Conservation (phyloP, 1,140 invertebrate species). For the Batillaria attramentaria region DNA sequence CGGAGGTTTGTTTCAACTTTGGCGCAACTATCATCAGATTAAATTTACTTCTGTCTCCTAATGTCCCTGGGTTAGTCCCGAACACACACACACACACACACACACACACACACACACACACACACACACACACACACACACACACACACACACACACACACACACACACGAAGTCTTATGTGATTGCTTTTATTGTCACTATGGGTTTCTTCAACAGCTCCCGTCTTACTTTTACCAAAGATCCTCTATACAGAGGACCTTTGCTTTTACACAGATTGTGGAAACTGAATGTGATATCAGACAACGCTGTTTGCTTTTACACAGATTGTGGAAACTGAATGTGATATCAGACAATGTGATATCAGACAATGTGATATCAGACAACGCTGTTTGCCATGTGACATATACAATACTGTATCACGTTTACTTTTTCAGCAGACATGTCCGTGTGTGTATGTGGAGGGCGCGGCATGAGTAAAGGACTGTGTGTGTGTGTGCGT, state of each 20-base stretch:
- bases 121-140: background rate
- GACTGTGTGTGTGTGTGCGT: background rate
- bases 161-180: background rate
- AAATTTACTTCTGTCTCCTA: too few relatives aligned
- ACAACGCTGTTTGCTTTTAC: too few relatives aligned
- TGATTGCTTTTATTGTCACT: background rate
- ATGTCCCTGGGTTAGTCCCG: too few relatives aligned
- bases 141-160: background rate
- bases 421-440: background rate
- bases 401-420: background rate
- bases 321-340: background rate
- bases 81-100: background rate
- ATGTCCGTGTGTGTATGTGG: background rate
- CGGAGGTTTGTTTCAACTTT: too few relatives aligned
- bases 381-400: background rate
- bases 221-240: background rate
- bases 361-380: background rate
- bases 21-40: too few relatives aligned
- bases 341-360: background rate
- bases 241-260: background rate
- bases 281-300: background rate
- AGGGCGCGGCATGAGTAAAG: background rate
- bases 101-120: slow-evolving; percentile 5
- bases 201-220: background rate
- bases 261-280: background rate